phyloP scores from a whole-genome alignment of 2,888 invertebrate species.

The Cetonia aurata region DNA sequence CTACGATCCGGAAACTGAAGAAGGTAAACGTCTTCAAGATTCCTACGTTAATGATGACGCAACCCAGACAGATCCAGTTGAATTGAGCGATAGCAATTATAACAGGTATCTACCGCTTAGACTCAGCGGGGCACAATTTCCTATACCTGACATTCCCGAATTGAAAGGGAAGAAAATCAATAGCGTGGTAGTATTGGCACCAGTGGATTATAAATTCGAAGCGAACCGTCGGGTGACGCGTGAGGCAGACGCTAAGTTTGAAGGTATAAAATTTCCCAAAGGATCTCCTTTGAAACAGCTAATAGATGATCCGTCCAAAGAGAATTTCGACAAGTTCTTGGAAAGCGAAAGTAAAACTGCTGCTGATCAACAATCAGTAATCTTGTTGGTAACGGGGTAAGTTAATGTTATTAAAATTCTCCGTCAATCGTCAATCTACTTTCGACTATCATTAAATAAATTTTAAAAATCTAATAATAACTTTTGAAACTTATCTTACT shows the following conservation, averaged over 20 bases:
- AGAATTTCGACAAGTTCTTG: constrained; percentile 85
- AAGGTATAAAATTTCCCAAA: constrained; percentile 80
- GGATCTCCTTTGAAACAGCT: constrained; percentile 82
- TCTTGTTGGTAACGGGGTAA: constrained; percentile 86
- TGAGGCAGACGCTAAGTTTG: constrained; percentile 70
- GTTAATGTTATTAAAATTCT: constrained; percentile 59
- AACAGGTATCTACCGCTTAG: constrained; percentile 87
- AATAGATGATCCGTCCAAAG: constrained; percentile 79
- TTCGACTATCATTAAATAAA: too few relatives aligned
- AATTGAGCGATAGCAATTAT: constrained; percentile 80
- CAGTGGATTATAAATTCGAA: constrained; percentile 78
- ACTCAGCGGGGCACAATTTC: constrained; percentile 87
- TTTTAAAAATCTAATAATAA: too few relatives aligned
- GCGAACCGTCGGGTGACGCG: constrained; percentile 69
- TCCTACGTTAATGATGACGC: constrained; percentile 80
- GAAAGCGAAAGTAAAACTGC: constrained; percentile 82
- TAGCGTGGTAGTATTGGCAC: constrained; percentile 88
- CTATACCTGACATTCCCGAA: constrained; percentile 83
- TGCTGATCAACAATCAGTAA: constrained; percentile 83
- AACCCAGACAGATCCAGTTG: constrained; percentile 80
- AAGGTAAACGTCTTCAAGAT: constrained; percentile 79
- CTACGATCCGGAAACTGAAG: constrained; percentile 81
- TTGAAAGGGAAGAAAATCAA: constrained; percentile 82
- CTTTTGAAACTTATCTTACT: too few relatives aligned
- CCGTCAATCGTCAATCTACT: too few relatives aligned